Conservation (phyloP, 2,113 vertebrate species). For the Gobius niger region DNA sequence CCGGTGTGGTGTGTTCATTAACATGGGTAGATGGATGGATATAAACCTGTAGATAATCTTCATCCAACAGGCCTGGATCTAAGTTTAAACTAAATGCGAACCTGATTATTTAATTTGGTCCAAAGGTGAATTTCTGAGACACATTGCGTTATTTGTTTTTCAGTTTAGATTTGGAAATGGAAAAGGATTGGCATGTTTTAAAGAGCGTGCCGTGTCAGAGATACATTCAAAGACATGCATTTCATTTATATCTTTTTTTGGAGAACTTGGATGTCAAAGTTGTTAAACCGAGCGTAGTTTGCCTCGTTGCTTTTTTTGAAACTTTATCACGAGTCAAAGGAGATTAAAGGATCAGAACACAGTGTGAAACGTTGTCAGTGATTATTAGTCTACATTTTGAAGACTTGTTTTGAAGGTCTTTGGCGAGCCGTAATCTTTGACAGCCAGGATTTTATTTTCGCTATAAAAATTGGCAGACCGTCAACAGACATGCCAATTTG, state of each 20-base stretch:
- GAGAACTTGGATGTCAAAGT: not conserved
- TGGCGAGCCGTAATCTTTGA: not conserved
- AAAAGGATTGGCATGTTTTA: not conserved
- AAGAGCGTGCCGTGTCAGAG: not conserved
- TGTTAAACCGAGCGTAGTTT: not conserved
- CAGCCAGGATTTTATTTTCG: not conserved
- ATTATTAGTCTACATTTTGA: not conserved
- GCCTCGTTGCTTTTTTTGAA: not conserved
- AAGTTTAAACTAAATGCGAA: too few relatives aligned
- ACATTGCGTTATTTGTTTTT: not conserved
- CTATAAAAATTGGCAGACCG: not conserved
- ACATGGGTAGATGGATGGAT: too few relatives aligned
- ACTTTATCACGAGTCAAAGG: not conserved
- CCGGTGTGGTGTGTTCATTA: too few relatives aligned
- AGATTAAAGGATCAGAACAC: not conserved
- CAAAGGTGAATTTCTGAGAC: not conserved
- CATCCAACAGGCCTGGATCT: too few relatives aligned
- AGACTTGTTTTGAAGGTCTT: not conserved
- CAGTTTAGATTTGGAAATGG: not conserved
- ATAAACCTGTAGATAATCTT: too few relatives aligned
- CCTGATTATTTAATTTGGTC: not conserved
- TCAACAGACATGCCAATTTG: not conserved
- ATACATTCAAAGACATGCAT: not conserved
- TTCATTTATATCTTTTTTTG: not conserved
- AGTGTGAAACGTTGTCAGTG: not conserved